Conservation (phyloP, 1,140 invertebrate genomes). For the Ericerus pela region DNA sequence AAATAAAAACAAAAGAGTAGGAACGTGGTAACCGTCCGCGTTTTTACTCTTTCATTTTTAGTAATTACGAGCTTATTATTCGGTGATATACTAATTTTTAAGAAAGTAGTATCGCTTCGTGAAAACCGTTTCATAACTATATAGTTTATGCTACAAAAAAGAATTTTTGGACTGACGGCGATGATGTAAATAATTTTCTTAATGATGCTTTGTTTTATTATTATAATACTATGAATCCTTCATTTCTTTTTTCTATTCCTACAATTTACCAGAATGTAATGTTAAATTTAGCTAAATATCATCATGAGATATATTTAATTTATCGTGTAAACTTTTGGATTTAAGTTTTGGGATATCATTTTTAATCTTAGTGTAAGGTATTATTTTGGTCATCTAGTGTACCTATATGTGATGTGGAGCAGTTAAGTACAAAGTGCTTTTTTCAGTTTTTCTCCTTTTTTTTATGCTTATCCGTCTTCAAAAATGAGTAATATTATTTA, state of each 20-base stretch:
- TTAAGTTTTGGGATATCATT: no score
- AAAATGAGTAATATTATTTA: not conserved
- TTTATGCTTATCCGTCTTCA: not conserved
- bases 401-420: not conserved
- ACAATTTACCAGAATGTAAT: not conserved
- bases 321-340: no score
- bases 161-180: not conserved
- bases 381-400: not conserved
- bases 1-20: slow-evolving; percentile 2
- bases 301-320: no score
- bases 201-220: no score
- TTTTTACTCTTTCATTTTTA: slow-evolving; percentile 10
- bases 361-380: not conserved
- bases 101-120: not conserved
- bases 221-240: not conserved
- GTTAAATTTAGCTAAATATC: no score
- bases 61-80: slow-evolving; percentile 10
- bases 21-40: not conserved
- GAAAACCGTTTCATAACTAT: not conserved
- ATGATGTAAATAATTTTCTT: no score
- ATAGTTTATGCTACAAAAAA: not conserved
- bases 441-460: not conserved
- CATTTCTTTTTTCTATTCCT: not conserved
- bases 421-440: not conserved
- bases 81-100: slow-evolving; percentile 9